These are phyloP conservation scores for Notechis scutatus DNA, from an alignment of 2,113 vertebrate genomes.

Conservation along the genomic window DNA sequence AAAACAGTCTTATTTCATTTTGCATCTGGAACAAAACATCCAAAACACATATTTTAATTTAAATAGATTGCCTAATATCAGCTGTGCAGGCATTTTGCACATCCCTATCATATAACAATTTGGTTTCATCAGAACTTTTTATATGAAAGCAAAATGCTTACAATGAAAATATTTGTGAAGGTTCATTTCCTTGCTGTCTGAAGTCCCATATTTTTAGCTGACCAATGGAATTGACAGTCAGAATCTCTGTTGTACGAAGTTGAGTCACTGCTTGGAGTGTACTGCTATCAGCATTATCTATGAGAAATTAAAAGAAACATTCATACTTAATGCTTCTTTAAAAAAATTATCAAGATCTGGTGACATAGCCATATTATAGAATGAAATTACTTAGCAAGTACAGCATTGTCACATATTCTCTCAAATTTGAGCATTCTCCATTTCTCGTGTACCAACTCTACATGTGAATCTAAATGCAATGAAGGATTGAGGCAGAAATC, in stretches of 20 bases:
- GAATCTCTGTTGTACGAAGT: slow-evolving; percentile 88
- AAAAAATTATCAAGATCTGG: background rate
- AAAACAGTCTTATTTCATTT: background rate
- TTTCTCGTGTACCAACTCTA: background rate
- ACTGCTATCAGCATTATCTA: slow-evolving; percentile 96
- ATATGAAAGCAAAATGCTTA: slow-evolving; percentile 63
- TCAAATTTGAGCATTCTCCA: background rate
- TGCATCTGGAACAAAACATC: background rate
- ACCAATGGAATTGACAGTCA: slow-evolving; percentile 96
- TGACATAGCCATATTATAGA: background rate
- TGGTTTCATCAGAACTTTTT: background rate
- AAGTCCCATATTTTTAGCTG: slow-evolving; percentile 97
- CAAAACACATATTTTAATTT: background rate
- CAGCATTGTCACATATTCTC: background rate
- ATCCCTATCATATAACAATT: background rate
- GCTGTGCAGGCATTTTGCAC: background rate
- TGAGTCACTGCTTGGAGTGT: slow-evolving; percentile 92
- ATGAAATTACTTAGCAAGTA: background rate
- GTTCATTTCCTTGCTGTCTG: slow-evolving; percentile 86
- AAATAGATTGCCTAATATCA: background rate
- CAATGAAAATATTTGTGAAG: slow-evolving; percentile 91
- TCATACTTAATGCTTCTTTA: background rate
- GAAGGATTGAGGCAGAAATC: background rate
- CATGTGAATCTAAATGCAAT: background rate
- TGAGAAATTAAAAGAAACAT: slow-evolving; percentile 32